phyloP scores from a whole-genome alignment of 2,888 invertebrate genomes.

The Hydrotaea diabolus region DNA sequence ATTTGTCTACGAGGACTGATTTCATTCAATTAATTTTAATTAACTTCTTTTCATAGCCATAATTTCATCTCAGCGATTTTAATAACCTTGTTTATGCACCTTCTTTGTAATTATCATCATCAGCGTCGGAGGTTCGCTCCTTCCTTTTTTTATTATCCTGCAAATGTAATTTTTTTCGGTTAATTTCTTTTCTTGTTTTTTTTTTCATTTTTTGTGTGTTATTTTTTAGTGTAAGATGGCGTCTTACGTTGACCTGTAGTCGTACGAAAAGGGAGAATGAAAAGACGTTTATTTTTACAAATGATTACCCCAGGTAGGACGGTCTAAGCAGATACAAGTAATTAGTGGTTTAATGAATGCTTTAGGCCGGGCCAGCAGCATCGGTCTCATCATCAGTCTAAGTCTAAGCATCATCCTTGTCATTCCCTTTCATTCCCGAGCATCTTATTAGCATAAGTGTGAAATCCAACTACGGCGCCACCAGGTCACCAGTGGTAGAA shows the following conservation, averaged over 20 bases:
- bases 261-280: conserved; percentile 22
- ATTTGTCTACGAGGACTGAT: conserved; percentile 8
- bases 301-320: conserved; percentile 54
- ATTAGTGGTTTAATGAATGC: conserved; percentile 67
- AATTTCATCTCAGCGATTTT: conserved; percentile 10
- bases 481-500: background rate
- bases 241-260: conserved; percentile 57
- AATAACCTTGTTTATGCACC: conserved; percentile 27
- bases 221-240: background rate
- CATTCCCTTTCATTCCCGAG: conserved; percentile 2
- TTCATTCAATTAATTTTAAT: conserved; percentile 53
- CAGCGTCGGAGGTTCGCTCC: background rate
- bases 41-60: conserved; percentile 35
- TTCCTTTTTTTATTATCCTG: conserved; percentile 1
- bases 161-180: conserved; percentile 7
- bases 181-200: conserved; percentile 27
- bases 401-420: background rate
- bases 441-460: conserved; percentile 61
- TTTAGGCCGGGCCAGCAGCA: conserved; percentile 48
- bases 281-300: conserved; percentile 62
- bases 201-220: background rate
- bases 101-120: background rate
- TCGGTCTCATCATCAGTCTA: background rate
- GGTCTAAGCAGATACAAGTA: conserved; percentile 64
- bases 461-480: conserved; percentile 39